Evolutionary conservation across 2,113 vertebrate genomes (phyloP).

Genomic region (Protobothrops flavoviridis): DNA sequence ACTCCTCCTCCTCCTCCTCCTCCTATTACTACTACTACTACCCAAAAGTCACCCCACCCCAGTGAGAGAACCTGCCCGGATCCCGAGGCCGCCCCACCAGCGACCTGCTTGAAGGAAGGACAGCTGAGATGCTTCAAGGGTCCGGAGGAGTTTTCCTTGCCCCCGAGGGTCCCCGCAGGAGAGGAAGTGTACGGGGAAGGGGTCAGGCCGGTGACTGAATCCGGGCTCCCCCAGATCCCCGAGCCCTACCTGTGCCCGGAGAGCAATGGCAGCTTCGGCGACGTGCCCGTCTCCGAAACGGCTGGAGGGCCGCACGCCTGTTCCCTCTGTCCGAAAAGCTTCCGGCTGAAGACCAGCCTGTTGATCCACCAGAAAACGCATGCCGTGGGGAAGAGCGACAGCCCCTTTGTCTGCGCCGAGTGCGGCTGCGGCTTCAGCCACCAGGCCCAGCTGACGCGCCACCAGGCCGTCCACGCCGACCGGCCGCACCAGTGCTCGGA

Average conservation of each 20-base stretch:
- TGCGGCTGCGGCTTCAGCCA: slow-evolving; percentile 39
- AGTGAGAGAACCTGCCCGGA: background rate
- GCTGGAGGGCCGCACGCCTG: background rate
- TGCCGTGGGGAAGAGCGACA: background rate
- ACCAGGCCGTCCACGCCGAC: slow-evolving; percentile 29
- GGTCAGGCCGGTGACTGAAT: fast-evolving
- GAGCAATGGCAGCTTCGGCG: background rate
- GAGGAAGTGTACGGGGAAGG: background rate
- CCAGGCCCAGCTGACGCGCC: slow-evolving; percentile 31
- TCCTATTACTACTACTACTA: fast-evolving
- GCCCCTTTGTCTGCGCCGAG: background rate
- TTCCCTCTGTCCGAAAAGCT: slow-evolving; percentile 21
- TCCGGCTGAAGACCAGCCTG: slow-evolving; percentile 18
- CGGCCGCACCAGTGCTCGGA: slow-evolving; percentile 25
- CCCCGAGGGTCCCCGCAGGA: background rate
- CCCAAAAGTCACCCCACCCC: background rate
- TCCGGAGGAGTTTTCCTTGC: background rate
- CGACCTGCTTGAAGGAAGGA: background rate
- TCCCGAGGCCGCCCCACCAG: fast-evolving
- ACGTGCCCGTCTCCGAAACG: background rate
- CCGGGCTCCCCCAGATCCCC: fast-evolving
- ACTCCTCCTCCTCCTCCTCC: background rate
- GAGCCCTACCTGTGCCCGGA: background rate
- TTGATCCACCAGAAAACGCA: slow-evolving; percentile 23
- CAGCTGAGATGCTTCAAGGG: background rate